Base-by-base conservation (phyloP, 2,113 vertebrate species). In the Natator depressus region DNA sequence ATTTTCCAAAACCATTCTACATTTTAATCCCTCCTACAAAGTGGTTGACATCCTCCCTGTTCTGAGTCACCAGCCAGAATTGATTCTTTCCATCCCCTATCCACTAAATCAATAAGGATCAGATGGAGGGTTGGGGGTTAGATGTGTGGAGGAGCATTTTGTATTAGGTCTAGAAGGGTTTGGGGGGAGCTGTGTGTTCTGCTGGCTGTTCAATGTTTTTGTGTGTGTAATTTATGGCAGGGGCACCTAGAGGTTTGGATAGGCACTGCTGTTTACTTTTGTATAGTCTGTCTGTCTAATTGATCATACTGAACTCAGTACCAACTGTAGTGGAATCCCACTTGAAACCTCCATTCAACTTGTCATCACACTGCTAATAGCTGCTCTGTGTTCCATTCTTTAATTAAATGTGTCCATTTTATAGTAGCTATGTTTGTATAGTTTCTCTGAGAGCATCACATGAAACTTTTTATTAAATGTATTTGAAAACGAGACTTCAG, bases 401-500 rank as follows among this genome's bases (percentile, higher is more conserved):
- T 22, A 42, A 82, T 59, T 25, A 54, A n/a, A 12, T 46, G 54
- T 89, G 42, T 27, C 69, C 3, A n/a, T 85, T 85, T 85, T 78
- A 42, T 76, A 31, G 6, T 72, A 27, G 29, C 76, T 84, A 42
- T 57, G 1, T 79, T 50, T 79, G 4, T 78, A 10, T 57, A 53
- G 19, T 29, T 92, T 3, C 25, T 79, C n/a, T 29, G 42, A 38
- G 81, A 59, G 20, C 35, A 25, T n/a, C 19, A 31, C 22, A 17
- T 2, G 4, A 78, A 82, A 13, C 29, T 31, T 38, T 91, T 81
- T 12, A 35, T 69, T 35, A 42, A 57, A 55, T 19, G 55, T 0
- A 38, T 78, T 89, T 87, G 72, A 84, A 95, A 42, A 54, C 38
- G 42, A 69, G 53, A 51, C 51, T 87, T 11, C 22, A 57, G 55